These are phyloP conservation scores for Tuta absoluta DNA, from an alignment of 2,888 invertebrate genomes.

Conservation along the genomic window DNA sequence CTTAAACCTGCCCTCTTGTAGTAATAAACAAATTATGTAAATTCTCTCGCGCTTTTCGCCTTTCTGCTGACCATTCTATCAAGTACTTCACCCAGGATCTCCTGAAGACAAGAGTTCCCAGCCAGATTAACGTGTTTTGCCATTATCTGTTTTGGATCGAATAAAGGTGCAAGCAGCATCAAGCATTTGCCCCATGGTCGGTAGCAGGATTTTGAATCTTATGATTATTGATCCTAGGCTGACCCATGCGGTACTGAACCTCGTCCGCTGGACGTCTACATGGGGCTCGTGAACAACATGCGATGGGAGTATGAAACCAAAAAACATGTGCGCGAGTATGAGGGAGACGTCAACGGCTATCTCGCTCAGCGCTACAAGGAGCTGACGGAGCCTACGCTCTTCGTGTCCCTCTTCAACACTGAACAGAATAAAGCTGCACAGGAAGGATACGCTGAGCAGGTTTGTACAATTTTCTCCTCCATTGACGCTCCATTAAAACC, in stretches of 20 bases:
- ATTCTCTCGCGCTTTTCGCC: no score
- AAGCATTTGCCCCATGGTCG: no score
- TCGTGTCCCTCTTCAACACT: conserved; percentile 76
- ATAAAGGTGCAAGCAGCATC: no score
- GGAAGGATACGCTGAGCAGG: conserved; percentile 75
- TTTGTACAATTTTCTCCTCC: conserved; percentile 40
- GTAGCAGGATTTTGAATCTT: no score
- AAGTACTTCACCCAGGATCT: no score
- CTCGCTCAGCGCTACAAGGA: conserved; percentile 67
- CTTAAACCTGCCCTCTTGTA: no score
- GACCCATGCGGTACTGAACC: conserved; percentile 82
- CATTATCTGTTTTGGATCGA: no score
- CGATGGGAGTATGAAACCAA: conserved; percentile 81
- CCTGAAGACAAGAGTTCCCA: no score
- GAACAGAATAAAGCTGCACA: conserved; percentile 77
- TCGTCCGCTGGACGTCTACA: conserved; percentile 83
- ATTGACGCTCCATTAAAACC: no score
- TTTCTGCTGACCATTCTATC: no score
- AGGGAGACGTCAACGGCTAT: conserved; percentile 69
- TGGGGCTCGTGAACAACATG: conserved; percentile 83
- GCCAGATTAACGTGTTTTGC: no score
- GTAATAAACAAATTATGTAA: no score
- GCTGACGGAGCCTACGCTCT: conserved; percentile 67
- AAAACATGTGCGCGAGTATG: conserved; percentile 74
- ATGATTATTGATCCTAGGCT: conserved; percentile 67